These are phyloP conservation scores for Agelas oroides DNA, from an alignment of 37 sponge, comb jelly and placozoan species.

Conservation along the genomic window DNA sequence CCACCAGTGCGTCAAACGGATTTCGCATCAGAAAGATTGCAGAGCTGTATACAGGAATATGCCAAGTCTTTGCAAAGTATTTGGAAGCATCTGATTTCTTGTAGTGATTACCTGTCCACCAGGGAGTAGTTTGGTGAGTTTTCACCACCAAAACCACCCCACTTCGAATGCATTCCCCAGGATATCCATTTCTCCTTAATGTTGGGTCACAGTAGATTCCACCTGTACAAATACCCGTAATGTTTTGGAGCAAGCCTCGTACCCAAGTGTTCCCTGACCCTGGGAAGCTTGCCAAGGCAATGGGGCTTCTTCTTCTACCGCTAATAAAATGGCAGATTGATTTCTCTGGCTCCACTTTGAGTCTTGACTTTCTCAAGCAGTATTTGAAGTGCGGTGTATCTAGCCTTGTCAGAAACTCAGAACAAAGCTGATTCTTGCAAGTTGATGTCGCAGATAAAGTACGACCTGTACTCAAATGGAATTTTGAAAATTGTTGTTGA, in stretches of 20 bases:
- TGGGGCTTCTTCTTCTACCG: not conserved
- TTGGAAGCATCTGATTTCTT: not conserved
- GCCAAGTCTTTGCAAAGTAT: not conserved
- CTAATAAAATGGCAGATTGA: constrained; percentile 22
- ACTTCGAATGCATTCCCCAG: constrained; percentile 38
- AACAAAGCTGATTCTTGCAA: constrained; percentile 16
- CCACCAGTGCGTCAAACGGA: constrained; percentile 14
- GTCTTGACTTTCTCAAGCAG: constrained; percentile 12
- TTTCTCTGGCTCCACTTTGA: not conserved
- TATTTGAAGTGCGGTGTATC: constrained; percentile 19
- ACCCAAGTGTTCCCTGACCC: constrained; percentile 53
- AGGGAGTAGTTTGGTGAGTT: constrained; percentile 32
- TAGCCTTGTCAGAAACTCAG: constrained; percentile 9
- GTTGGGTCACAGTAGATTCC: constrained; percentile 31
- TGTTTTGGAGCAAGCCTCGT: constrained; percentile 31
- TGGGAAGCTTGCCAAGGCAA: constrained; percentile 44
- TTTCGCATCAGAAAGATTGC: constrained; percentile 40
- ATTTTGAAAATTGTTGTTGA: not conserved
- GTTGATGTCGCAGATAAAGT: not conserved
- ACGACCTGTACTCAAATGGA: too few species aligned
- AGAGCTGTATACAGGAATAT: constrained; percentile 18
- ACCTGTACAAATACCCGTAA: constrained; percentile 64
- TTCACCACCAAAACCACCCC: constrained; percentile 39
- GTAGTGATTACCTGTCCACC: not conserved
- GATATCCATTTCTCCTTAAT: not conserved